Evolutionary conservation across 1,140 invertebrate genomes (phyloP), one percentile per base, ranked within the genome.

Genomic region (Pemphigus obesinymphae): DNA sequence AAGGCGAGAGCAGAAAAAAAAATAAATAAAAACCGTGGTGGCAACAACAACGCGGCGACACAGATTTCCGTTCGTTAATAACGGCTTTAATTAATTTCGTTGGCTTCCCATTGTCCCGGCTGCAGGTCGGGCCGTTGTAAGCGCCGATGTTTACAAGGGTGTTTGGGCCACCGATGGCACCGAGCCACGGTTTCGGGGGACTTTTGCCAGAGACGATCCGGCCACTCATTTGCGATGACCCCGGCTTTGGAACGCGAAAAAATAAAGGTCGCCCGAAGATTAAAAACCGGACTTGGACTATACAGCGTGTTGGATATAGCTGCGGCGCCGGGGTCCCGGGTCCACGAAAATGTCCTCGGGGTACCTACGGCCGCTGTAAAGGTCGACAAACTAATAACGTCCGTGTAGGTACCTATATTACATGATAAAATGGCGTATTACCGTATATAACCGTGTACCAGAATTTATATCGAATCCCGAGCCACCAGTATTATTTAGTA

Each of bases 1-100:
- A 80, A 80, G 76, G 76, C 76, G 76, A 80, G 76, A 63, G 45
- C n/a, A n/a, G n/a, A n/a, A 80, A 76, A 80, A 80, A 80, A 80
- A 80, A n/a, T 31, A 80, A 63, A 40, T 40, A 45, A 20, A 80
- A 63, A 26, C 55, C 29, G 11, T 29, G 37, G 55, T 37, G 10
- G 40, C 76, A 43, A 80, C 75, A 55, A 78, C 75, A 80, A 63
- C 76, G 76, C 63, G 76, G 76, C 76, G 76, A 80, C 76, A 63
- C 37, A 80, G 76, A 80, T 80, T 80, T 63, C 76, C 50, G 76
- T 80, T 61, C 23, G 55, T 63, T 61, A 63, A 80, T 63, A 80
- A 80, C 53, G 76, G 76, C 53, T 80, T 80, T 80, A 80, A 80
- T 80, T 80, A 80, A 80, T 80, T 80, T 80, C 55, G 58, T 63